Evolutionary conservation across 2,888 invertebrate genomes (phyloP).

Genomic region (Chydorus sphaericus): DNA sequence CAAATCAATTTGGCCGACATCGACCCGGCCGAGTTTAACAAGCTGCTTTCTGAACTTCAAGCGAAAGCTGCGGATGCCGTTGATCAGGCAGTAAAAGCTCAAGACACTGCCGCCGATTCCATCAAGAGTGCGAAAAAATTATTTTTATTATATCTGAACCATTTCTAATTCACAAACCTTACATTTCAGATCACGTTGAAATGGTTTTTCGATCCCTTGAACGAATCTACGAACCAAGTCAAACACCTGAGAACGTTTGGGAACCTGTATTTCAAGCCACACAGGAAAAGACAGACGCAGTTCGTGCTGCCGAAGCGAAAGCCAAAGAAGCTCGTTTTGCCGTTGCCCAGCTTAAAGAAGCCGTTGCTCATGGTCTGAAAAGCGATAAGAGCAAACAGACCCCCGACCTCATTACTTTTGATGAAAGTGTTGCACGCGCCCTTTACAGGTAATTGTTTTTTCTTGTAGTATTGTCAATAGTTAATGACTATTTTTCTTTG

Average conservation of each 20-base stretch:
- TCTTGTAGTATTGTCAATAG: too few relatives aligned
- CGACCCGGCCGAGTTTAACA: neutral
- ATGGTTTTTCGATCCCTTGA: slow-evolving; percentile 11
- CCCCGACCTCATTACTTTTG: slow-evolving; percentile 12
- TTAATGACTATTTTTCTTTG: too few relatives aligned
- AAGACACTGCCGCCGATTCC: neutral
- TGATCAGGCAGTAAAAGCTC: slow-evolving; percentile 1
- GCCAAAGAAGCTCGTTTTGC: slow-evolving; percentile 10
- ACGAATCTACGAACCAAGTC: slow-evolving; percentile 6
- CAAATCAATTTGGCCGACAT: slow-evolving; percentile 1
- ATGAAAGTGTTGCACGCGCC: slow-evolving; percentile 12
- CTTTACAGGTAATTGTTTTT: slow-evolving; percentile 9
- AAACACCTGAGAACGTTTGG: slow-evolving; percentile 9
- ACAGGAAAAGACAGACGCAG: slow-evolving; percentile 7
- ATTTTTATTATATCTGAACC: neutral
- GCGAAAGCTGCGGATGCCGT: neutral
- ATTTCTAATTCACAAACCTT: neutral
- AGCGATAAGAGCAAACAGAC: slow-evolving; percentile 3
- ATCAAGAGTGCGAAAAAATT: neutral
- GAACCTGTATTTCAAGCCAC: slow-evolving; percentile 9
- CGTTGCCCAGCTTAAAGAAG: slow-evolving; percentile 13
- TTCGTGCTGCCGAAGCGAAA: slow-evolving; percentile 7
- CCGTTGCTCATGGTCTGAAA: slow-evolving; percentile 11
- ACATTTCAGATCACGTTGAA: slow-evolving; percentile 10
- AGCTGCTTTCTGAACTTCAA: slow-evolving; percentile 1